Percentiles rank a stretch among this genome's conserved stretches.
These are phyloP conservation scores for Chaetops frenatus DNA, from an alignment of 2,113 vertebrate genomes.

Conservation along the genomic window DNA sequence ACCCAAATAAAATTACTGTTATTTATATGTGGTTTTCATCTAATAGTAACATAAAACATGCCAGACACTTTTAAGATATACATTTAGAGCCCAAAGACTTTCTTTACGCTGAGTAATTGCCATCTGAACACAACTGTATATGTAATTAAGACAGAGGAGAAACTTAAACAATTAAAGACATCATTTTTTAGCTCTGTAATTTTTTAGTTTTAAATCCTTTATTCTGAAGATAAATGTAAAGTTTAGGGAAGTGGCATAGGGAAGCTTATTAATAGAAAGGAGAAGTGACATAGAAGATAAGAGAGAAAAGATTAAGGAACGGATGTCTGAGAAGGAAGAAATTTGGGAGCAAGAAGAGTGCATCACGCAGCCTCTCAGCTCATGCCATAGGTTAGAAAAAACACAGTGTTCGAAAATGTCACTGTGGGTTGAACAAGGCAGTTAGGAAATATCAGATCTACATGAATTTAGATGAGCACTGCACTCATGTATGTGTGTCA, in stretches of 20 bases:
- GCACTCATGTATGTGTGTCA: accelerated
- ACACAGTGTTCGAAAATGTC: neutral
- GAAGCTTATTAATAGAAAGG: neutral
- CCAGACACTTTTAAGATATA: neutral
- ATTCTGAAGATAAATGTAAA: neutral
- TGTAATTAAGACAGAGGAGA: neutral
- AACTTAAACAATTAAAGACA: conserved; percentile 10
- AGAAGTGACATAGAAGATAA: neutral
- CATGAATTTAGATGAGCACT: neutral
- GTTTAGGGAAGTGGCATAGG: neutral
- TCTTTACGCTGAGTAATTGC: neutral
- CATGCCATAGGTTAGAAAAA: neutral
- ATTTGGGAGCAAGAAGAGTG: neutral
- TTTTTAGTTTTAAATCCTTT: neutral
- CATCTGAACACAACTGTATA: neutral
- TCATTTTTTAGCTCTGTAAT: neutral
- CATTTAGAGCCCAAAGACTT: neutral
- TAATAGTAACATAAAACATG: neutral
- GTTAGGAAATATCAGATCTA: neutral
- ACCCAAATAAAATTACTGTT: neutral
- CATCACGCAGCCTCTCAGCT: neutral
- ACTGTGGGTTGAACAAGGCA: neutral
- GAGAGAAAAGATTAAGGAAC: neutral
- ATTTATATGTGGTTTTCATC: neutral
- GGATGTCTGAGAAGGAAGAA: neutral